phyloP scores from a whole-genome alignment of 1,140 invertebrate species.

The Wasmannia auropunctata region DNA sequence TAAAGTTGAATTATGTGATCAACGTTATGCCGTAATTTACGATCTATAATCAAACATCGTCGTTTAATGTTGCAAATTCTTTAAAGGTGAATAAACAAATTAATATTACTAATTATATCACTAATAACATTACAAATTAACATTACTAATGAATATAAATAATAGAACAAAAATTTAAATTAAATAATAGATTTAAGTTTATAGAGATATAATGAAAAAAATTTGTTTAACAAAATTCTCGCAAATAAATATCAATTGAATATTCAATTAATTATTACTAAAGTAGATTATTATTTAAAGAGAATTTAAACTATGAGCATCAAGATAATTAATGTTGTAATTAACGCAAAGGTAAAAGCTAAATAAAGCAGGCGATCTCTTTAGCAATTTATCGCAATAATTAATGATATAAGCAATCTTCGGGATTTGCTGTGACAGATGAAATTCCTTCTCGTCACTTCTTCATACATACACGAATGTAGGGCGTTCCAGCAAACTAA shows the following conservation, averaged over 20 bases:
- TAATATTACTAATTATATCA: not conserved
- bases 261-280: not conserved
- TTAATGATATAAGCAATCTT: not conserved
- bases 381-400: not conserved
- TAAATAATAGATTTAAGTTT: not conserved
- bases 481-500: not conserved
- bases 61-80: not conserved
- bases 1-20: not conserved
- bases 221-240: not conserved
- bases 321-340: constrained; percentile 2
- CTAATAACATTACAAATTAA: no score
- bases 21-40: not conserved
- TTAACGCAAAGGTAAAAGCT: not conserved
- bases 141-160: not conserved
- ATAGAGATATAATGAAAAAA: not conserved
- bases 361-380: not conserved
- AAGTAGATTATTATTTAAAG: not conserved
- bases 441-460: not conserved
- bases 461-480: not conserved
- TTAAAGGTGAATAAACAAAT: not conserved
- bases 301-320: not conserved
- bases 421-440: not conserved
- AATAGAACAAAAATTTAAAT: not conserved
- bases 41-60: not conserved
- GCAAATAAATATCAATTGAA: not conserved